Evolutionary conservation across 2,888 invertebrate species (phyloP).

Genomic region (Clepsis dumicolana): DNA sequence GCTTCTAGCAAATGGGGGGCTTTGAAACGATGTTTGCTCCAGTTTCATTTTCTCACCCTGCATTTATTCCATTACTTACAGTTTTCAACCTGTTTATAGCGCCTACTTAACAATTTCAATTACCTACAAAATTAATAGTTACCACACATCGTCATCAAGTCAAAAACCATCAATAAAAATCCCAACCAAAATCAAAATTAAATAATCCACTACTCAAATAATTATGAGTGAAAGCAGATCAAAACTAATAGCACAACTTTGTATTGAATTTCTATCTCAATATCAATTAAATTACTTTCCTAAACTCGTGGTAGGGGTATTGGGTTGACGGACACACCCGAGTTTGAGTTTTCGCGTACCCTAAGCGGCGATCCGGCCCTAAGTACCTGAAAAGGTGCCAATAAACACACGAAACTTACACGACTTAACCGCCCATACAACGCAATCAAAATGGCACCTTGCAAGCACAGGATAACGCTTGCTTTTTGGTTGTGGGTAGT

Average conservation of each 20-base stretch:
- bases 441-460: slow-evolving; percentile 48
- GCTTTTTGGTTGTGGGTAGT: slow-evolving; percentile 40
- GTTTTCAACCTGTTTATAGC: background rate
- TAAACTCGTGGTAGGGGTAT: slow-evolving; percentile 55
- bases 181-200: background rate
- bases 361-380: slow-evolving; percentile 72
- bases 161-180: background rate
- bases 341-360: slow-evolving; percentile 66
- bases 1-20: background rate
- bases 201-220: background rate
- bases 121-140: no score
- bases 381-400: slow-evolving; percentile 84
- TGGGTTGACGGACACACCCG: slow-evolving; percentile 66
- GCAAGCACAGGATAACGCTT: slow-evolving; percentile 42
- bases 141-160: no score
- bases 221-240: slow-evolving; percentile 1
- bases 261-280: background rate
- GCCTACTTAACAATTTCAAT: no score
- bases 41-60: background rate
- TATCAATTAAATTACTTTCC: slow-evolving; percentile 19
- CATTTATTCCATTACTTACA: background rate
- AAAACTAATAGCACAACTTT: slow-evolving; percentile 6
- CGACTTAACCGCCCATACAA: slow-evolving; percentile 51
- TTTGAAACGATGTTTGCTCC: background rate
- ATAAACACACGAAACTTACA: slow-evolving; percentile 63